Percentiles rank a stretch among this genome's conserved stretches.
These are phyloP conservation scores for Cygnus buccinator DNA, from an alignment of 2,113 vertebrate genomes.

Conservation along the genomic window DNA sequence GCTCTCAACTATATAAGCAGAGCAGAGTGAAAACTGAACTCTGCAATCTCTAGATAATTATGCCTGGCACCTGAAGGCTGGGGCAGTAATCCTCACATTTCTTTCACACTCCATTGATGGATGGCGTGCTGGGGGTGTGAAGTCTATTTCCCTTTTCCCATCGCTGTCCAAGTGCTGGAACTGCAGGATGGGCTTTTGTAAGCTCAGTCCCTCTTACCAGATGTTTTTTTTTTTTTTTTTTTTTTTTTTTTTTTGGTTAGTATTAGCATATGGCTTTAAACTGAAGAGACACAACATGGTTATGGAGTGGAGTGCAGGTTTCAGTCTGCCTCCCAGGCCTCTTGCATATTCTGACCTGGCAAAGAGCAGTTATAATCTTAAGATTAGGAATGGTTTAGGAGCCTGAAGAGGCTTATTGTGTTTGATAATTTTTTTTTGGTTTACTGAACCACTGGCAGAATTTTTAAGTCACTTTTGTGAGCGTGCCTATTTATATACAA, in stretches of 20 bases:
- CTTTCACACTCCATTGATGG: constrained; percentile 54
- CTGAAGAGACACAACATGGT: fast-evolving
- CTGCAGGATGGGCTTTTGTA: constrained; percentile 1
- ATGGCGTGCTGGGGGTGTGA: constrained; percentile 29
- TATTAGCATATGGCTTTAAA: background rate
- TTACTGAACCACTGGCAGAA: background rate
- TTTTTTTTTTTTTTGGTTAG: background rate
- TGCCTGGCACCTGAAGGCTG: constrained; percentile 21
- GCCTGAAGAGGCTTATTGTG: background rate
- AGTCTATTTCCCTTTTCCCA: constrained; percentile 16
- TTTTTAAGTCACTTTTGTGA: background rate
- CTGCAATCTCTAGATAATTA: constrained; percentile 18
- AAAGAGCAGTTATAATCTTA: background rate
- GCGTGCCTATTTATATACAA: background rate
- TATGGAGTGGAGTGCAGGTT: background rate
- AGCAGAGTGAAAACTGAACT: constrained; percentile 12
- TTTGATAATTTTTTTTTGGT: background rate
- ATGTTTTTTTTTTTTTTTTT: background rate
- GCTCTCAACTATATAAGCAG: background rate
- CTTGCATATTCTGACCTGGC: background rate
- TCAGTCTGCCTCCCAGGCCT: background rate
- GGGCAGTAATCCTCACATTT: constrained; percentile 34
- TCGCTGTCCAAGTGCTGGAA: constrained; percentile 62
- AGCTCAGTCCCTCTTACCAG: background rate
- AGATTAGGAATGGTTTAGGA: background rate